A percentile compares a stretch with the other conserved stretches of the same genome.
These are phyloP conservation scores for Leucoraja ocellata DNA, from an alignment of 2,797 vertebrate genomes.

Conservation along the genomic window DNA sequence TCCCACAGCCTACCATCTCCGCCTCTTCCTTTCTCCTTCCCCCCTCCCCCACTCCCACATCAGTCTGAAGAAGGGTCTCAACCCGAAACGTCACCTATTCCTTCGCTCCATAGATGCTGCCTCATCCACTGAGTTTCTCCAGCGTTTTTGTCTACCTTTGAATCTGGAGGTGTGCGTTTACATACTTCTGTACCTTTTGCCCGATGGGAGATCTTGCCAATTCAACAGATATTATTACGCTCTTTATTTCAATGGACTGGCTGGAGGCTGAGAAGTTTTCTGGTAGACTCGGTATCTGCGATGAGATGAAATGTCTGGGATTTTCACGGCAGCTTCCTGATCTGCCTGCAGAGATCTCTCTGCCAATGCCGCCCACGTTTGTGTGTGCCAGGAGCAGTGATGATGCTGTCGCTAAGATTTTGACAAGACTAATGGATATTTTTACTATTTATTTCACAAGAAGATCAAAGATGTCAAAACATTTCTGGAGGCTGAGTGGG, in stretches of 20 bases:
- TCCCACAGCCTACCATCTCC: too few species aligned
- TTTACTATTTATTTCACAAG: neutral
- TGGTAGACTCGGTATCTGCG: neutral
- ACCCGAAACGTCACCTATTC: too few species aligned
- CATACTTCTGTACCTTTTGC: too few species aligned
- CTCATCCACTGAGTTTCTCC: too few species aligned
- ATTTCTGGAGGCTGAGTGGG: constrained; percentile 7
- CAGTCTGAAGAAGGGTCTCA: too few species aligned
- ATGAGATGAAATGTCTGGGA: neutral
- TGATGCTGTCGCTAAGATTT: neutral
- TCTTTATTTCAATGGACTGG: neutral
- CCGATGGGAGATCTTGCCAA: too few species aligned
- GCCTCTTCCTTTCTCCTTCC: too few species aligned
- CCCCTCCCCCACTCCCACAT: too few species aligned
- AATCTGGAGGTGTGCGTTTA: too few species aligned
- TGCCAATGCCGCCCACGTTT: neutral
- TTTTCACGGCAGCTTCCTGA: neutral
- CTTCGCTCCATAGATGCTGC: too few species aligned
- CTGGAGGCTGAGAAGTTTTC: neutral
- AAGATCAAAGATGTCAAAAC: constrained; percentile 9
- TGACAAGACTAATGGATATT: constrained; percentile 17
- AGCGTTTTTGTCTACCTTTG: too few species aligned
- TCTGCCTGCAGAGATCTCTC: neutral
- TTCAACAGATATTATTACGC: neutral
- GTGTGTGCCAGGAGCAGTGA: neutral